Evolutionary conservation across 2,113 vertebrate genomes (phyloP), one percentile per base, ranked within the genome.

Genomic region (Urocitellus parryii): DNA sequence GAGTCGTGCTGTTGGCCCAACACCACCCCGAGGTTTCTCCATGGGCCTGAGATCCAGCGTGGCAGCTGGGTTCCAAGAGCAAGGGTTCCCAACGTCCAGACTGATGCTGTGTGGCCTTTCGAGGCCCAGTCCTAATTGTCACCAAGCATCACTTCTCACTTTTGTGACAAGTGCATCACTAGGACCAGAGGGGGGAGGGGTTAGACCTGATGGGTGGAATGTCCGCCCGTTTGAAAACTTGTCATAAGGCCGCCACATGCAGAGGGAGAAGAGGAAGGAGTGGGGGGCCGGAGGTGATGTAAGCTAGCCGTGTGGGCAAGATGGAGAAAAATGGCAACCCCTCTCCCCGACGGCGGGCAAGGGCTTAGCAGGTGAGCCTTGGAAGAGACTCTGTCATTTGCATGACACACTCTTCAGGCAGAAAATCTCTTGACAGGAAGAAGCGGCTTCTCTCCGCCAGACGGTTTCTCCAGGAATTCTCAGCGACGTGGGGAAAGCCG

Each of bases 251-350:
- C 4, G 8, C 10, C 32, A 32, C 8, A 5, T 42, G 42, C 11
- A 77, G 48, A n/a, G 79, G 25, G 29, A 27, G 74, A 88, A 68
- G n/a, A 61, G 53, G 17, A n/a, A 27, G 4, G 11, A 42, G 48
- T 48, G 29, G 51, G 5, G 1, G 2, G 8, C 24, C 22, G 5
- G 24, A 0, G 6, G 61, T 3, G 24, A 18, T 10, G 61, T 9
- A 18, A 58, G 5, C 18, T 20, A 84, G 14, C 22, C 53, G 48
- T 79, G 9, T 8, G 42, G 17, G 37, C 32, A 42, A 72, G 48
- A 70, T 42, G 42, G 65, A 94, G 70, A 22, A 39, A 85, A 63
- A n/a, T 8, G 5, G 8, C 56, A 14, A 39, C 2, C 25, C 7
- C 18, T 22, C 27, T 74, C 58, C 70, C 51, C 10, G 18, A 0